Evolutionary conservation across 2,888 invertebrate species (phyloP), one percentile per base, ranked within the genome.

Genomic region (Eurytoma californica): DNA sequence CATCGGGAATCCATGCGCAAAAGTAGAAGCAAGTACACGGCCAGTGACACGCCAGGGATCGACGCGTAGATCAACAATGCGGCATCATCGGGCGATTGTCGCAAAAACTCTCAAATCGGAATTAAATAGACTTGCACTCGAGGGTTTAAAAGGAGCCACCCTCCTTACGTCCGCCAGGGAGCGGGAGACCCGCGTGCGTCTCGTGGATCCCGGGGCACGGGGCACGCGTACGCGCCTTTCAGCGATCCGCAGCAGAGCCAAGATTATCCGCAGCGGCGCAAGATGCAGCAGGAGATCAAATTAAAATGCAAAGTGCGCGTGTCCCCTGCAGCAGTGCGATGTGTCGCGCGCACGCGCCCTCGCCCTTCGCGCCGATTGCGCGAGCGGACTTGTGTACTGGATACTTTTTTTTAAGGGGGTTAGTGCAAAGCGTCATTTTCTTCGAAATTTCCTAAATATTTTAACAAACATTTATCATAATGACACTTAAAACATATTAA

Each of bases 241-340:
- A 39, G 39, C 39, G 39, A 39, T 39, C 39, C 39, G 39, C 39
- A 39, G 28, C 51, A 47, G 30, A 39, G 49, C 28, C 20, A 63
- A 72, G 70, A 69, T 77, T 66, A 72, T 70, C 77, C 65, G 18
- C 77, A n/a, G n/a, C 53, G 28, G 47, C 63, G 69, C 68, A 68
- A 76, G 60, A 72, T 47, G 28, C 65, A 20, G 24, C 63, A n/a
- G 57, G 49, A 67, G 72, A 72, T 80, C 67, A 57, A 68, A 80
- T 80, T 80, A 68, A 72, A 80, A 76, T 80, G 76, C 72, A 80
- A 76, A 68, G 63, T 76, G 24, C 57, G 18, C 14, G 30, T 72
- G 79, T 79, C 75, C 53, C 28, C 13, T 67, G 72, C 72, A 75
- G 66, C n/a, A 20, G 9, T 51, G 18, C 24, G 58, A 57, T 14